Evolutionary conservation across 2,113 vertebrate genomes (phyloP).

Genomic region (Gulo gulo): DNA sequence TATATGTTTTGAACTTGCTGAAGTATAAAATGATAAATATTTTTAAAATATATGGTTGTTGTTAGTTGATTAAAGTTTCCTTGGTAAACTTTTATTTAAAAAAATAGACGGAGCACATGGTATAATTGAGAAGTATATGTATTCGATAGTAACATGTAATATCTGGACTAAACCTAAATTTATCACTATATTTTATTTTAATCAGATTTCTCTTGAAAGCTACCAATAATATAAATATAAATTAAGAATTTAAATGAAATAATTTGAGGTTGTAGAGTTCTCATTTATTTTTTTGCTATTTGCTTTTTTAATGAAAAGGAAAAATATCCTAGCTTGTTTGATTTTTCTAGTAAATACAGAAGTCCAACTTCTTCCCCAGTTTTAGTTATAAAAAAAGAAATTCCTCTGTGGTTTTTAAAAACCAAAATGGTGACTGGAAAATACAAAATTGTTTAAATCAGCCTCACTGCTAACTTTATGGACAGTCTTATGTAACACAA

Average conservation of each 20-base stretch:
- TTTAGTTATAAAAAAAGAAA: constrained; percentile 2
- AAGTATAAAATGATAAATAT: constrained; percentile 25
- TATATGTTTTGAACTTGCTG: constrained; percentile 3
- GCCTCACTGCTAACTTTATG: background rate
- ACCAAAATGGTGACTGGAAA: background rate
- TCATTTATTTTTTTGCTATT: background rate
- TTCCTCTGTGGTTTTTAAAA: constrained; percentile 23
- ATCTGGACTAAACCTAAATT: background rate
- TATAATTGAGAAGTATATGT: background rate
- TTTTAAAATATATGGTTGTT: background rate
- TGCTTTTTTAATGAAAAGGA: background rate
- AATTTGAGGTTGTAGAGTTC: background rate
- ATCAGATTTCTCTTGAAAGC: background rate
- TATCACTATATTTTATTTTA: background rate
- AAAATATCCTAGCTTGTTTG: background rate
- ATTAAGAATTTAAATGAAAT: background rate
- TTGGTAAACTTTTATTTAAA: background rate
- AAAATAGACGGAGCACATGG: background rate
- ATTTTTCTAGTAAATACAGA: background rate
- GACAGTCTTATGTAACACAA: background rate
- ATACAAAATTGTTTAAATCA: background rate
- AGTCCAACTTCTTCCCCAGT: background rate
- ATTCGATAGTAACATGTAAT: background rate
- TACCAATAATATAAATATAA: background rate
- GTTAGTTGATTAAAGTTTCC: background rate